phyloP scores from a whole-genome alignment of 2,113 vertebrate genomes.

The Chascanopsetta lugubris region DNA sequence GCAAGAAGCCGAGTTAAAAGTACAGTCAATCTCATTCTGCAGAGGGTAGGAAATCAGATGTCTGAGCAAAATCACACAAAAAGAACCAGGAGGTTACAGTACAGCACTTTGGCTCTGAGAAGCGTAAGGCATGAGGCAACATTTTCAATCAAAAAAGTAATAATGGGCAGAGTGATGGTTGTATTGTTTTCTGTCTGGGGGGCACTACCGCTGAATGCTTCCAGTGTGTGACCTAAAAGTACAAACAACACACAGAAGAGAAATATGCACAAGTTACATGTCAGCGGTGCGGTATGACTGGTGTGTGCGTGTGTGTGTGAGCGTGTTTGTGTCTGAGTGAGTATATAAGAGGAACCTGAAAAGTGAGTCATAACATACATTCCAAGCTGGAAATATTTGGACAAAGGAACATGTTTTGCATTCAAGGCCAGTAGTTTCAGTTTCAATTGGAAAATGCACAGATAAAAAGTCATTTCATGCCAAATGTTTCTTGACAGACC shows the following conservation, averaged over 20 bases:
- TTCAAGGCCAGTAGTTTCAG: background rate
- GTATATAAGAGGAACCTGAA: background rate
- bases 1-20: slow-evolving; percentile 4
- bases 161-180: background rate
- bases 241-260: slow-evolving; percentile 2
- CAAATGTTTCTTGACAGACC: too few relatives aligned
- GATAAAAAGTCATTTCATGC: too few relatives aligned
- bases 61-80: too few relatives aligned
- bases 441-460: background rate
- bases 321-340: too few relatives aligned
- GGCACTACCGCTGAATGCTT: slow-evolving; percentile 57
- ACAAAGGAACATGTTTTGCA: background rate
- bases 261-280: background rate
- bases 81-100: too few relatives aligned
- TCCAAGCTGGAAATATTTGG: background rate
- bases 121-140: background rate
- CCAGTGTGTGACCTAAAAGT: slow-evolving; percentile 70
- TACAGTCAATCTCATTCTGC: slow-evolving; percentile 9
- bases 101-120: too few relatives aligned
- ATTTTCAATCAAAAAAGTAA: slow-evolving; percentile 5
- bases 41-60: background rate
- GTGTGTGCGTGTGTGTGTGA: background rate
- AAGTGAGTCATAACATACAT: background rate
- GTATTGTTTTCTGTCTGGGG: slow-evolving; percentile 6
- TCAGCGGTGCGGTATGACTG: background rate